Evolutionary conservation across 1,140 invertebrate genomes (phyloP).

Genomic region (Heliothis subflexa): DNA sequence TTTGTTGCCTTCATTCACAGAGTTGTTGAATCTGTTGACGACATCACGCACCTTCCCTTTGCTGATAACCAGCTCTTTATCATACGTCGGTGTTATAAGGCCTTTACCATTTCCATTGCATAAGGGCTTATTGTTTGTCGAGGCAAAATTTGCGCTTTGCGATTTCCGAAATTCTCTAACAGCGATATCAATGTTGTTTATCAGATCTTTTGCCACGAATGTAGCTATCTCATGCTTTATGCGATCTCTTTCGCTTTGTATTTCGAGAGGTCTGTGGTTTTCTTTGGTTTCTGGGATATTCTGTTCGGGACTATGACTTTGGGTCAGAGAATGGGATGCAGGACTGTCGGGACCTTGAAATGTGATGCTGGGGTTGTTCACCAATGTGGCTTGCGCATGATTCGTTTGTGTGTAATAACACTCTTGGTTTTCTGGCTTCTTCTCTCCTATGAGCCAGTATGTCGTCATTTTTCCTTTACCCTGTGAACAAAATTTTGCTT

Average conservation of each 20-base stretch:
- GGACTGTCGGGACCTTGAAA: constrained; percentile 83
- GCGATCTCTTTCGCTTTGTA: constrained; percentile 75
- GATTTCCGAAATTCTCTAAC: constrained; percentile 79
- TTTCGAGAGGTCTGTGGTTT: constrained; percentile 61
- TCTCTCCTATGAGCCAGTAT: constrained; percentile 95
- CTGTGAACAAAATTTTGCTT: constrained; percentile 74
- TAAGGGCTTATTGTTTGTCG: constrained; percentile 61
- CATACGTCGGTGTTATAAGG: constrained; percentile 78
- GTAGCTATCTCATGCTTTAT: constrained; percentile 83
- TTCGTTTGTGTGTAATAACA: constrained; percentile 48
- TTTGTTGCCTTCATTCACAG: constrained; percentile 64
- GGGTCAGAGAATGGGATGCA: constrained; percentile 75
- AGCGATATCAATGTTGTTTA: constrained; percentile 80
- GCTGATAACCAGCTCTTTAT: constrained; percentile 82
- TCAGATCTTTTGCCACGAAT: constrained; percentile 82
- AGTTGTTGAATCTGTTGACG: constrained; percentile 82
- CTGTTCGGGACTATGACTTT: constrained; percentile 77
- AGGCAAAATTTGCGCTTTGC: constrained; percentile 71
- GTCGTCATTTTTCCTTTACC: constrained; percentile 95
- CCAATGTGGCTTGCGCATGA: constrained; percentile 57
- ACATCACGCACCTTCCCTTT: constrained; percentile 85
- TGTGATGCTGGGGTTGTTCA: constrained; percentile 79
- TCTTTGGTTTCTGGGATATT: constrained; percentile 63
- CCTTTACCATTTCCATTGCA: constrained; percentile 77
- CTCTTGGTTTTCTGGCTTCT: constrained; percentile 54